Evolutionary conservation across 2,797 vertebrate genomes (phyloP).

Genomic region (Hirundo rustica): DNA sequence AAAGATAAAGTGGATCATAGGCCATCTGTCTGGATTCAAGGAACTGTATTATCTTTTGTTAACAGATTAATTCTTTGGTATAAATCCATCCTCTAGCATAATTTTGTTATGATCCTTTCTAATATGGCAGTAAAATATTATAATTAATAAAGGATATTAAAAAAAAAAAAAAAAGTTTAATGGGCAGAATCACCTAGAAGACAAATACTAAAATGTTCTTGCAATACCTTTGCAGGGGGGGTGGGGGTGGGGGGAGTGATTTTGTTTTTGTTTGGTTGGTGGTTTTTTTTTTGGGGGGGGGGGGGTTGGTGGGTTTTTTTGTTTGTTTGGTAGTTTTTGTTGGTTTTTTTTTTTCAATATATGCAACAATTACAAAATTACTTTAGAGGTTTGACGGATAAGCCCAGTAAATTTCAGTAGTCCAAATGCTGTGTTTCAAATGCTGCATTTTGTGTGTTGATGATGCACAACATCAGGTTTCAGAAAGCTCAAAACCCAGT

Average conservation of each 20-base stretch:
- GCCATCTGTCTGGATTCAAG: neutral
- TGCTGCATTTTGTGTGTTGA: neutral
- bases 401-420: neutral
- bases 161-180: neutral
- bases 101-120: neutral
- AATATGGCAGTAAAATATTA: neutral
- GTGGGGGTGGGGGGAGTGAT: no score
- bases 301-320: no score
- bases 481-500: neutral
- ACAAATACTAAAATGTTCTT: neutral
- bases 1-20: neutral
- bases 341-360: no score
- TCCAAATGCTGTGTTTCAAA: neutral
- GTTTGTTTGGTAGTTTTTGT: no score
- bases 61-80: neutral
- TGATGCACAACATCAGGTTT: neutral
- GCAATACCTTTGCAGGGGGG: accelerated
- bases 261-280: neutral
- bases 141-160: accelerated
- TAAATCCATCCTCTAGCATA: neutral
- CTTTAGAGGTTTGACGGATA: neutral
- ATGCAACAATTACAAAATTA: neutral
- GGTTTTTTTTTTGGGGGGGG: no score
- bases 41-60: neutral
- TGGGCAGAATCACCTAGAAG: neutral